Conservation (phyloP, 2,888 invertebrate genomes). For the Lasioglossum malachurum region DNA sequence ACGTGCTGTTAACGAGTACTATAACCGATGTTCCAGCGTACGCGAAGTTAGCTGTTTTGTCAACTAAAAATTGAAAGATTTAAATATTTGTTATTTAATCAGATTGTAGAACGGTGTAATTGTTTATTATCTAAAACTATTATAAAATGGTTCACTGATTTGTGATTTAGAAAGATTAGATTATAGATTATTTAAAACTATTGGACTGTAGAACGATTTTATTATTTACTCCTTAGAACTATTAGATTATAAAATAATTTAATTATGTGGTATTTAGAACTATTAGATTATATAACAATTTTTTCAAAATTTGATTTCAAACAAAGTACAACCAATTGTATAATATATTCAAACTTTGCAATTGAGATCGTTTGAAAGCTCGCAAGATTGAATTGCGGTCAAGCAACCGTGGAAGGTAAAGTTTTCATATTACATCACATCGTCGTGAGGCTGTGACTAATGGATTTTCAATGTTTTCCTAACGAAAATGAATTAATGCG, state of each 20-base stretch:
- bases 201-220: background rate
- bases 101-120: background rate
- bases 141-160: too few species aligned
- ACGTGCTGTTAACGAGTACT: background rate
- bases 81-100: background rate
- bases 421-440: background rate
- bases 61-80: background rate
- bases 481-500: background rate
- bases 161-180: too few species aligned
- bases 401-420: constrained; percentile 1
- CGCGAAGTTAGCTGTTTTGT: background rate
- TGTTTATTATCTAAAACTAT: background rate
- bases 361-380: background rate
- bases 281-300: background rate
- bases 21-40: background rate
- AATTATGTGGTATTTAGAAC: background rate
- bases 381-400: background rate
- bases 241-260: background rate
- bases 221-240: too few species aligned
- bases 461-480: background rate
- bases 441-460: background rate
- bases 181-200: background rate
- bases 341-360: background rate
- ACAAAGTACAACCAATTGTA: background rate
- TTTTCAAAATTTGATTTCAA: background rate